These are phyloP conservation scores for Panthera tigris DNA, from an alignment of 2,113 vertebrate species.

Conservation along the genomic window DNA sequence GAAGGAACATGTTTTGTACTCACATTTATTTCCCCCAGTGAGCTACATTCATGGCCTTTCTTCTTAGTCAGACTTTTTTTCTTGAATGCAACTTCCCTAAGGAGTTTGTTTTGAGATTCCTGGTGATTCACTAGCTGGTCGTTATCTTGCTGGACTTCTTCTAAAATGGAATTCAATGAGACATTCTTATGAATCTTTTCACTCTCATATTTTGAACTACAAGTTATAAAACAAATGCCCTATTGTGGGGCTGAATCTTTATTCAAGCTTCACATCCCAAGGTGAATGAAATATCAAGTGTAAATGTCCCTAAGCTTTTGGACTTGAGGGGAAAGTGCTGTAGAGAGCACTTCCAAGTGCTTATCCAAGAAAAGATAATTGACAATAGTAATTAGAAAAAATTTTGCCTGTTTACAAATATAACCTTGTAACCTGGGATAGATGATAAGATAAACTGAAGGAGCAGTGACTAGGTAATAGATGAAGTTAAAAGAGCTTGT, in stretches of 20 bases:
- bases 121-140: conserved; percentile 11
- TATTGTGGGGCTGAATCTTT: neutral
- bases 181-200: conserved; percentile 29
- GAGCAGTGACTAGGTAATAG: neutral
- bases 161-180: conserved; percentile 71
- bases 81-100: neutral
- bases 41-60: conserved; percentile 32
- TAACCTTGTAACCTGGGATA: neutral
- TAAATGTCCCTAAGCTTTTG: neutral
- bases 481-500: neutral
- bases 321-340: neutral
- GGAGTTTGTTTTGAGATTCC: conserved; percentile 51
- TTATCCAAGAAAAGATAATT: neutral
- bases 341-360: neutral
- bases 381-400: conserved; percentile 1
- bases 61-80: conserved; percentile 54
- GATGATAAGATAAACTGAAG: conserved; percentile 33
- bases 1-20: conserved; percentile 52
- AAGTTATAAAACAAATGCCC: conserved; percentile 50
- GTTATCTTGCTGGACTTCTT: conserved; percentile 51
- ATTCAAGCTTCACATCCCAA: neutral
- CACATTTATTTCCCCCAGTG: neutral
- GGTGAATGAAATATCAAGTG: conserved; percentile 6
- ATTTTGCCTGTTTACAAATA: neutral
- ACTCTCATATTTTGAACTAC: neutral